These are phyloP conservation scores for Cheilosia impressa DNA, from an alignment of 2,888 invertebrate species.

Conservation along the genomic window DNA sequence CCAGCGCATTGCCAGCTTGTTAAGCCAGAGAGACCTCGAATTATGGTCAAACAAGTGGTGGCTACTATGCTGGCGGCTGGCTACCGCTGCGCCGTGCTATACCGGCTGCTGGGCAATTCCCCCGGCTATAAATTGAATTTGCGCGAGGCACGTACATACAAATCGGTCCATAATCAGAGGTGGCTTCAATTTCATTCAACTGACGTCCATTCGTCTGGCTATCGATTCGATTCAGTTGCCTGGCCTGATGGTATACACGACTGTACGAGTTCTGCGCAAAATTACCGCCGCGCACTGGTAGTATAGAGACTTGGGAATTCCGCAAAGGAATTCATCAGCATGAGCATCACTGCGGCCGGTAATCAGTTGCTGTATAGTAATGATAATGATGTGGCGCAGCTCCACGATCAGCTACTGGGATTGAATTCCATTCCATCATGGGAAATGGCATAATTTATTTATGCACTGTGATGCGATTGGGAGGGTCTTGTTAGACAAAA, in stretches of 20 bases:
- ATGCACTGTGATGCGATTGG: conserved; percentile 48
- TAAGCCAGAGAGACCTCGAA: conserved; percentile 72
- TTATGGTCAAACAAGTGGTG: conserved; percentile 74
- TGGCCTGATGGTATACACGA: background rate
- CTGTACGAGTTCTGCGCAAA: conserved; percentile 5
- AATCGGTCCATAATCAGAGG: conserved; percentile 80
- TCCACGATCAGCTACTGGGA: conserved; percentile 74
- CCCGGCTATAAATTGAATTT: conserved; percentile 80
- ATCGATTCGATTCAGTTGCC: conserved; percentile 64
- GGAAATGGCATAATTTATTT: conserved; percentile 74
- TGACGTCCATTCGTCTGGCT: conserved; percentile 75
- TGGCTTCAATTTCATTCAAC: conserved; percentile 75
- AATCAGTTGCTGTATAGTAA: conserved; percentile 63
- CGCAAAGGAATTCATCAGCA: conserved; percentile 64
- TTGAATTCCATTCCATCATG: conserved; percentile 70
- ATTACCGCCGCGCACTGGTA: conserved; percentile 23
- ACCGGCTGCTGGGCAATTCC: conserved; percentile 35
- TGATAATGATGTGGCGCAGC: conserved; percentile 66
- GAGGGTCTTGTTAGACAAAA: conserved; percentile 65
- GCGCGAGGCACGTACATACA: conserved; percentile 82
- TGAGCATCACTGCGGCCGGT: conserved; percentile 48
- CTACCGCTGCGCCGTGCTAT: conserved; percentile 56
- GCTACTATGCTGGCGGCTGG: conserved; percentile 55
- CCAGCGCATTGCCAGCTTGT: conserved; percentile 61
- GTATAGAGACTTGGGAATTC: conserved; percentile 56